Evolutionary conservation across 2,888 invertebrate genomes (phyloP).

Genomic region (Mechanitis messenoides): DNA sequence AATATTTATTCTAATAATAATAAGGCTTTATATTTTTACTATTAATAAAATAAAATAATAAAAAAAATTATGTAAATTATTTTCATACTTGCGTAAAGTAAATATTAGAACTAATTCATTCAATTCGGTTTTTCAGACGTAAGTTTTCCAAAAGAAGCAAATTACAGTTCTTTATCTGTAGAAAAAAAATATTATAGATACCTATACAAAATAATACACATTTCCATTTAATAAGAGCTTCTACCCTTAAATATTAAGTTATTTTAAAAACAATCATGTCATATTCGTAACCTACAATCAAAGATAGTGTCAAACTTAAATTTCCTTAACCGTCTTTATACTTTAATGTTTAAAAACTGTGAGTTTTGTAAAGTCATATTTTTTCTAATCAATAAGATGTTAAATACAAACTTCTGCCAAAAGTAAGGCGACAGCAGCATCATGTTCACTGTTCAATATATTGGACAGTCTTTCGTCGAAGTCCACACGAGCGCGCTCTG

Average conservation of each 20-base stretch:
- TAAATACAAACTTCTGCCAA: slow-evolving; percentile 49
- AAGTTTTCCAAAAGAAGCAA: slow-evolving; percentile 58
- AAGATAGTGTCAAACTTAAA: no score
- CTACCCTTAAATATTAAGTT: no score
- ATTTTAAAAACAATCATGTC: no score
- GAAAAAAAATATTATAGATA: slow-evolving; percentile 15
- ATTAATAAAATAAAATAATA: neutral
- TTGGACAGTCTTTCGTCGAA: slow-evolving; percentile 46
- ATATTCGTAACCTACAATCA: no score
- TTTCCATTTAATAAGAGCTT: no score
- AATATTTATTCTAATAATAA: neutral
- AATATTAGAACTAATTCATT: slow-evolving; percentile 29
- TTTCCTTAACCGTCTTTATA: no score
- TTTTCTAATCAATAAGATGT: neutral
- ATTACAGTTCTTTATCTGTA: slow-evolving; percentile 61
- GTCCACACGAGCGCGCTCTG: slow-evolving; percentile 45
- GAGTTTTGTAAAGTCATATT: no score
- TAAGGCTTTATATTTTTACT: neutral
- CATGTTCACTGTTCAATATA: slow-evolving; percentile 40
- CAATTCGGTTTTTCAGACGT: slow-evolving; percentile 49
- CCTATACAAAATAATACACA: neutral
- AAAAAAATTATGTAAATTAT: neutral
- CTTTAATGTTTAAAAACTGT: no score
- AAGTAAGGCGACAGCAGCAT: slow-evolving; percentile 48
- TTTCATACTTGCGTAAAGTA: neutral